phyloP scores from a whole-genome alignment of 1,140 invertebrate genomes.

The Zaprionus nigranus region DNA sequence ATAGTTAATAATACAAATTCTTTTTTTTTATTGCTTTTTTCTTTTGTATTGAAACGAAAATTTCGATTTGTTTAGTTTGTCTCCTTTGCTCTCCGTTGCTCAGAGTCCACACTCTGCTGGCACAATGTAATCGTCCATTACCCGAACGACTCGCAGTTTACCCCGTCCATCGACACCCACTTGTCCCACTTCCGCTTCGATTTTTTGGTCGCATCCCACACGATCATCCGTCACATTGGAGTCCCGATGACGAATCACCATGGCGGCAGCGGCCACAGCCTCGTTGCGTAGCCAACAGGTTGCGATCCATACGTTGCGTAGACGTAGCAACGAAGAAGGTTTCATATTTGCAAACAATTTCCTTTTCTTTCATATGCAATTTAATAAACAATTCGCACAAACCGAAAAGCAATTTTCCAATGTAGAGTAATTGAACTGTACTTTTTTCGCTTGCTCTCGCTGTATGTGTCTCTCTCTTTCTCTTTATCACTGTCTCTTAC shows the following conservation, averaged over 20 bases:
- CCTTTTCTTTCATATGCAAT: background rate
- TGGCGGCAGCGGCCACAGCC: slow-evolving; percentile 58
- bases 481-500: no score
- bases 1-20: background rate
- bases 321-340: slow-evolving; percentile 47
- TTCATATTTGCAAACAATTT: slow-evolving; percentile 46
- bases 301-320: slow-evolving; percentile 66
- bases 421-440: no score
- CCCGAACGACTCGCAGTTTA: slow-evolving; percentile 51
- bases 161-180: slow-evolving; percentile 55
- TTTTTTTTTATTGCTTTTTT: background rate
- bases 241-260: slow-evolving; percentile 56
- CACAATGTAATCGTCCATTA: slow-evolving; percentile 65
- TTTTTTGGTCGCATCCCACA: slow-evolving; percentile 9
- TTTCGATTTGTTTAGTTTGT: slow-evolving; percentile 1
- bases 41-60: background rate
- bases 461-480: background rate
- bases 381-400: no score
- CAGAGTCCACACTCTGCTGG: slow-evolving; percentile 58
- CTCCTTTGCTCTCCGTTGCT: background rate
- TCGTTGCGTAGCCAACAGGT: slow-evolving; percentile 64
- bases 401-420: no score
- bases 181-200: slow-evolving; percentile 21
- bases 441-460: background rate
- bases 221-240: slow-evolving; percentile 4